Evolutionary conservation across 2,888 invertebrate genomes (phyloP).

Genomic region (Raillietiella orientalis): DNA sequence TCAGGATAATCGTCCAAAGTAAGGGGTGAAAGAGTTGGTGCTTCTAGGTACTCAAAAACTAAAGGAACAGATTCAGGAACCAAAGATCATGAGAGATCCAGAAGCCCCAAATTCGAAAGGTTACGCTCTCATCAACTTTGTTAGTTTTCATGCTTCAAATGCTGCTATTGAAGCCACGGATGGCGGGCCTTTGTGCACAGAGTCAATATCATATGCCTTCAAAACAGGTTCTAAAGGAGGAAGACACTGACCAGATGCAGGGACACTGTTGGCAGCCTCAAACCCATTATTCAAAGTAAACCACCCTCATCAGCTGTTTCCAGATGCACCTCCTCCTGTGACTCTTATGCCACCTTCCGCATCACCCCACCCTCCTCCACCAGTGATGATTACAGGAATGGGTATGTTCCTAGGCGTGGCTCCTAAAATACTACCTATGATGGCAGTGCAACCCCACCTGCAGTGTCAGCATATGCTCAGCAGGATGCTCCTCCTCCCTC

Average conservation of each 20-base stretch:
- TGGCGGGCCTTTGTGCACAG: slow-evolving; percentile 92
- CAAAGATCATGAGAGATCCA: slow-evolving; percentile 98
- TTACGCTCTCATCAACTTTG: slow-evolving; percentile 97
- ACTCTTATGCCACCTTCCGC: slow-evolving; percentile 21
- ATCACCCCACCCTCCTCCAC: slow-evolving; percentile 28
- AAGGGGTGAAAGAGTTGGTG: too few relatives aligned
- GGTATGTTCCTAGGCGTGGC: slow-evolving; percentile 8
- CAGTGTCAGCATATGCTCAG: slow-evolving; percentile 4
- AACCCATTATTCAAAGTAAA: slow-evolving; percentile 92
- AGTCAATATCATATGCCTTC: slow-evolving; percentile 93
- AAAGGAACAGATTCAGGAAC: too few relatives aligned
- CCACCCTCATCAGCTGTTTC: slow-evolving; percentile 57
- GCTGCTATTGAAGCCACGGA: slow-evolving; percentile 99
- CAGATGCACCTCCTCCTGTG: slow-evolving; percentile 55
- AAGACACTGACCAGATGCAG: slow-evolving; percentile 90
- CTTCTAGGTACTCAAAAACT: too few relatives aligned
- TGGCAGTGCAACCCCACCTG: slow-evolving; percentile 20
- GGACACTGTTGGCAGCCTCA: slow-evolving; percentile 71
- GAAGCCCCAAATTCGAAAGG: slow-evolving; percentile 98
- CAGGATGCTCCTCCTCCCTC: slow-evolving; percentile 17
- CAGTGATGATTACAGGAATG: slow-evolving; percentile 11
- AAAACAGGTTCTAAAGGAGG: slow-evolving; percentile 98
- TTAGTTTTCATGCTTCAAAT: slow-evolving; percentile 95
- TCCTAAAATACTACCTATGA: slow-evolving; percentile 7
- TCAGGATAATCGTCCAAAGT: too few relatives aligned